Percentiles rank a stretch among this genome's conserved stretches.
Conservation (phyloP, 1,140 invertebrate genomes). For the Cyrtorhinus lividipennis region DNA sequence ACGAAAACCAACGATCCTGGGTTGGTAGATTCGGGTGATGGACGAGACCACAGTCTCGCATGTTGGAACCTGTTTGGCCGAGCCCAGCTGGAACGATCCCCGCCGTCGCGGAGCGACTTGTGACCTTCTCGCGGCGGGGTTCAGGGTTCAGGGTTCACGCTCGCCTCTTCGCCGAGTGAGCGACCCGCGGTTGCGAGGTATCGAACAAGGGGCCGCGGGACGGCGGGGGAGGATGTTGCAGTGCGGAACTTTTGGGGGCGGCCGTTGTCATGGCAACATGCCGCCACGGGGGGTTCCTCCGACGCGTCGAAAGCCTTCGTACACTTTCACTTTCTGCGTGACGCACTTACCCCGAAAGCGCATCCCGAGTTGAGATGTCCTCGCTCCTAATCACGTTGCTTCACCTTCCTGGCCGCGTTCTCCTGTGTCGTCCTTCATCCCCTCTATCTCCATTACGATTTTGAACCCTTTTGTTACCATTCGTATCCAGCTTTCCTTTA, state of each 20-base stretch:
- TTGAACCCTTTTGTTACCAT: not conserved
- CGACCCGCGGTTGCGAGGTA: too few relatives aligned
- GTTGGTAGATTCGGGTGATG: too few relatives aligned
- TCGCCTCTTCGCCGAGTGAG: too few relatives aligned
- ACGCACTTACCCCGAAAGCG: not conserved
- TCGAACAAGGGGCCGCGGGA: too few relatives aligned
- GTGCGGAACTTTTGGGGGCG: not conserved
- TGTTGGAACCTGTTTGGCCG: too few relatives aligned
- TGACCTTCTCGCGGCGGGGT: too few relatives aligned
- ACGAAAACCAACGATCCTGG: too few relatives aligned
- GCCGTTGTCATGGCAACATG: not conserved
- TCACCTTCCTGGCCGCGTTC: not conserved
- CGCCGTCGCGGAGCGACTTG: too few relatives aligned
- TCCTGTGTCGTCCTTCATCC: not conserved
- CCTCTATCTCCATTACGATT: not conserved
- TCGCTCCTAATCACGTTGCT: not conserved
- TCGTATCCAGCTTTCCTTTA: not conserved
- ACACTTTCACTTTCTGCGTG: not conserved
- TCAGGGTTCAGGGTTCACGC: too few relatives aligned
- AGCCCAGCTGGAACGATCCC: too few relatives aligned
- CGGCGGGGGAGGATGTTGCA: not conserved
- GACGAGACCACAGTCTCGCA: too few relatives aligned
- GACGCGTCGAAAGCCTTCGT: not conserved
- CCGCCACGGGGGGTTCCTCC: not conserved
- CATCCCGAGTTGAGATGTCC: not conserved